A percentile compares a stretch with the other conserved stretches of the same genome.
Evolutionary conservation across 2,888 invertebrate species (phyloP).

Genomic region (Ectemnius lituratus): DNA sequence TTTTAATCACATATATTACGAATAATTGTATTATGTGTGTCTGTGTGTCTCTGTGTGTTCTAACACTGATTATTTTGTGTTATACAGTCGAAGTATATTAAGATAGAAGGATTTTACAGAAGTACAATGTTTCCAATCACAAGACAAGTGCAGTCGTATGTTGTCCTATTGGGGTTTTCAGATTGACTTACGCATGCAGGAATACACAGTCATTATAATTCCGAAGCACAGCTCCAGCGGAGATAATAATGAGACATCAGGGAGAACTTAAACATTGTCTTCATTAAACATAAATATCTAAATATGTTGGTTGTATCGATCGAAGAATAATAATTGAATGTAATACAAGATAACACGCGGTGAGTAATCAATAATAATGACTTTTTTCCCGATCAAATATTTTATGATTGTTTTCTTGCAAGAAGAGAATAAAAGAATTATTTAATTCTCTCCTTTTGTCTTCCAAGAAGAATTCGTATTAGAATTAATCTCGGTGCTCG

Average conservation of each 20-base stretch:
- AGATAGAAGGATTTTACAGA: not conserved
- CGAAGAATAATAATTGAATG: too few relatives aligned
- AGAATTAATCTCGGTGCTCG: conserved; percentile 43
- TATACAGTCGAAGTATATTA: too few relatives aligned
- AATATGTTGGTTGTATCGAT: too few relatives aligned
- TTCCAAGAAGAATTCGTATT: not conserved
- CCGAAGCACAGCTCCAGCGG: conserved; percentile 38
- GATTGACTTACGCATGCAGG: not conserved
- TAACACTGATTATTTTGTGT: too few relatives aligned
- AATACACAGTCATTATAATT: conserved; percentile 13
- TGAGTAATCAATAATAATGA: too few relatives aligned
- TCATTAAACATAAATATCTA: too few relatives aligned
- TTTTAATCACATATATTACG: not conserved
- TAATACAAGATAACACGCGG: too few relatives aligned
- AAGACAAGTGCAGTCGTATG: not conserved
- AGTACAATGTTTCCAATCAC: not conserved
- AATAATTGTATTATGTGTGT: not conserved
- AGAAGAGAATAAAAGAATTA: too few relatives aligned
- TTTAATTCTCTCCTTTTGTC: too few relatives aligned
- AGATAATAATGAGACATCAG: not conserved
- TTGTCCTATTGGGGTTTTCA: not conserved
- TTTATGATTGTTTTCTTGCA: too few relatives aligned
- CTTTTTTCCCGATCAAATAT: too few relatives aligned
- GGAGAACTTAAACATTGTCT: too few relatives aligned
- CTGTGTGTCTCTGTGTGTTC: not conserved